A percentile compares a stretch with the other conserved stretches of the same genome.
phyloP scores from a whole-genome alignment of 2,113 vertebrate species.

The Neotragus moschatus region DNA sequence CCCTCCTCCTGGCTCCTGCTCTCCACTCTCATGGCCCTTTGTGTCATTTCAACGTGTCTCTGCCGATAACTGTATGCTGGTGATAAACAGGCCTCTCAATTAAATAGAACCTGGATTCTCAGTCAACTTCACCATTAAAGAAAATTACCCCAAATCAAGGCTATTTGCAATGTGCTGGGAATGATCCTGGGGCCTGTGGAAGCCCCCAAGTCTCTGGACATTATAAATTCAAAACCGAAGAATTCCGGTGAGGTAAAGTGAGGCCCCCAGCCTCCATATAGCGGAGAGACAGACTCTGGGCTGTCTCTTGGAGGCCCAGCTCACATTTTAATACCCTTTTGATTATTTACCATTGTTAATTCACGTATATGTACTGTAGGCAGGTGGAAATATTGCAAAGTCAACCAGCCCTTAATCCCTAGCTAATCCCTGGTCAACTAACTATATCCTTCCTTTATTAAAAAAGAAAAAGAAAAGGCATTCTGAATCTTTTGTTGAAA shows the following conservation, averaged over 20 bases:
- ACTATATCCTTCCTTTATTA: conserved; percentile 59
- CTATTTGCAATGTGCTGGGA: not conserved
- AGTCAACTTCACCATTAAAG: not conserved
- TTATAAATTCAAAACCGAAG: not conserved
- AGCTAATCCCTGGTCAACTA: conserved; percentile 53
- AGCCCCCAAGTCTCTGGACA: not conserved
- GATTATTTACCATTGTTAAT: conserved; percentile 54
- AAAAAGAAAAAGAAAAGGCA: not conserved
- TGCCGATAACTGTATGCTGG: rapidly evolving
- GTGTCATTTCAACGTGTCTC: not conserved
- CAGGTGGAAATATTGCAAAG: conserved; percentile 19
- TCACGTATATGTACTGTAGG: not conserved
- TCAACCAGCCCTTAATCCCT: conserved; percentile 49
- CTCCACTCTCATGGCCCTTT: rapidly evolving
- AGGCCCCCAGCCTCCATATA: not conserved
- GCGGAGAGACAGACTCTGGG: not conserved
- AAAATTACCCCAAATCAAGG: not conserved
- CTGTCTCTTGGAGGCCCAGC: rapidly evolving
- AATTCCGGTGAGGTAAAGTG: rapidly evolving
- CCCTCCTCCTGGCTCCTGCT: rapidly evolving
- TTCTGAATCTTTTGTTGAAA: not conserved
- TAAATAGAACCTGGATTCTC: not conserved
- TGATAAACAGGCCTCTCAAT: not conserved
- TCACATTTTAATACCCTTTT: conserved; percentile 49
- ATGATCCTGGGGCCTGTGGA: not conserved